Evolutionary conservation across 2,113 vertebrate species (phyloP).

Genomic region (Syngnathoides biaculeatus): DNA sequence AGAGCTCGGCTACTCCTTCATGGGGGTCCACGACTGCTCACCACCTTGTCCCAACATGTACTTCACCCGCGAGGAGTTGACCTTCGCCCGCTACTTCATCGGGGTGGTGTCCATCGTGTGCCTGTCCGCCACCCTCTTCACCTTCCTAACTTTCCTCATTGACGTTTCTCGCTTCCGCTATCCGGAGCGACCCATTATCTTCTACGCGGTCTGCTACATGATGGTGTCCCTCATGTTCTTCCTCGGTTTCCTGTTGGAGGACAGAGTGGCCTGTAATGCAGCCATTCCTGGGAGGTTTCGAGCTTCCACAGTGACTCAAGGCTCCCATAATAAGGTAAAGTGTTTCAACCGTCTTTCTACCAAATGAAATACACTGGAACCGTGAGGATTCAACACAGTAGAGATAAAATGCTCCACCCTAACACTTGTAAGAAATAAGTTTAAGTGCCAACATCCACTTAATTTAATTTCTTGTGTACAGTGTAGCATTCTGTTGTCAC

Average conservation of each 20-base stretch:
- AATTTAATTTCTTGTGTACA: no score
- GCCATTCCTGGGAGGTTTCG: constrained; percentile 82
- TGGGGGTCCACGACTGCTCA: constrained; percentile 89
- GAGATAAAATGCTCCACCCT: no score
- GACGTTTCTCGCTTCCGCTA: constrained; percentile 95
- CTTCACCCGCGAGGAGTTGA: constrained; percentile 87
- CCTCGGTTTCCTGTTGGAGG: constrained; percentile 92
- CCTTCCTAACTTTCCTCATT: constrained; percentile 97
- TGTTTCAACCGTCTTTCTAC: background rate
- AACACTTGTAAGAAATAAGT: no score
- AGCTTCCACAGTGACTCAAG: constrained; percentile 89
- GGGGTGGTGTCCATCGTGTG: constrained; percentile 95
- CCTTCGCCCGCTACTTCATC: constrained; percentile 93
- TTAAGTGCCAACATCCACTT: no score
- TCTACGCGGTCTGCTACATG: constrained; percentile 99
- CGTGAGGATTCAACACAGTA: no score
- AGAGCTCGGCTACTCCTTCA: constrained; percentile 90
- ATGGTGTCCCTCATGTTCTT: constrained; percentile 97
- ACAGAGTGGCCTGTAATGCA: constrained; percentile 88
- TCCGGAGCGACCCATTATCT: constrained; percentile 94
- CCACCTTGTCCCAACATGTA: constrained; percentile 98
- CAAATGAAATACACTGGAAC: background rate
- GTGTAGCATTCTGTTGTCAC: no score
- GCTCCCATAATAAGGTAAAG: constrained; percentile 89
- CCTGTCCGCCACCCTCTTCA: constrained; percentile 94